Evolutionary conservation across 2,888 invertebrate species (phyloP).

Genomic region (Caradrina kadenii): DNA sequence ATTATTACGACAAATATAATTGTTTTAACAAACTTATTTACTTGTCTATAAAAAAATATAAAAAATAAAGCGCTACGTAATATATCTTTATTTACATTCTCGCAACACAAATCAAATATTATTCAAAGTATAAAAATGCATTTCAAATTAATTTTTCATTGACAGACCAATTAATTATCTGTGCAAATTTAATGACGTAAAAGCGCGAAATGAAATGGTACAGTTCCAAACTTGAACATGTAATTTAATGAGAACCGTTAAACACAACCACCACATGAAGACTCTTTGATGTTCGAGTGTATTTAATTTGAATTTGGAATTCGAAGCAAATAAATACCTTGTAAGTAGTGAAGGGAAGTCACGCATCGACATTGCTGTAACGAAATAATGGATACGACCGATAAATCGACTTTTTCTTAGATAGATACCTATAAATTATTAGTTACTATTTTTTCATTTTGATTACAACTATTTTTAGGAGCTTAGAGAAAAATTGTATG

Average conservation of each 20-base stretch:
- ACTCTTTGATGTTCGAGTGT: conserved; percentile 55
- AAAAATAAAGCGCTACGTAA: too few relatives aligned
- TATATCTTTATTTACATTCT: neutral
- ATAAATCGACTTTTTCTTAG: neutral
- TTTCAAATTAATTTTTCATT: conserved; percentile 26
- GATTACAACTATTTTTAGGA: too few relatives aligned
- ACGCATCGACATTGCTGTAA: conserved; percentile 4
- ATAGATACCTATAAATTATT: too few relatives aligned
- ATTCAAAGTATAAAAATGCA: neutral
- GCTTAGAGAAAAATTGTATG: too few relatives aligned
- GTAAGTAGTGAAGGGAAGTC: conserved; percentile 27
- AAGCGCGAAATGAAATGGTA: conserved; percentile 44
- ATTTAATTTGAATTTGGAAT: conserved; percentile 53
- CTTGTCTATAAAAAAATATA: neutral
- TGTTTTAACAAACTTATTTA: too few relatives aligned
- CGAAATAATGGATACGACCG: conserved; percentile 5
- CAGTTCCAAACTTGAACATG: conserved; percentile 19
- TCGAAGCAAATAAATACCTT: conserved; percentile 43
- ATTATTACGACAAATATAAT: too few relatives aligned
- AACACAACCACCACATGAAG: conserved; percentile 43
- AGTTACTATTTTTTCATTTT: too few relatives aligned
- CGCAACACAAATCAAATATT: conserved; percentile 3
- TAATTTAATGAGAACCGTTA: conserved; percentile 58
- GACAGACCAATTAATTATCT: conserved; percentile 24
- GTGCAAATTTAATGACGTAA: conserved; percentile 31